phyloP scores from a whole-genome alignment of 1,140 invertebrate genomes.

The Diachasma alloeum region DNA sequence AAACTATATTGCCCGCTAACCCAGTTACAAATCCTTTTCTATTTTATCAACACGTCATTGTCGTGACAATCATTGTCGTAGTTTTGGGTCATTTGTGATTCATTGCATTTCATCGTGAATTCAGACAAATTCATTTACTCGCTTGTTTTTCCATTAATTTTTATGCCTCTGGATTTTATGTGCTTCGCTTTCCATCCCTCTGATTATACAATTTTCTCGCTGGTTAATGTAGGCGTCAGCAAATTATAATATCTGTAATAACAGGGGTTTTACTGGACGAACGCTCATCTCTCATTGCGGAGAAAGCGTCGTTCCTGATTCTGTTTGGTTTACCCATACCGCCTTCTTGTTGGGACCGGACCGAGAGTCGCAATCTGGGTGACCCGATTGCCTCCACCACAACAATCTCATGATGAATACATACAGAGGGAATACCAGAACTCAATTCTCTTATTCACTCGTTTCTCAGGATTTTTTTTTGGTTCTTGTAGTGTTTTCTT shows the following conservation, averaged over 20 bases:
- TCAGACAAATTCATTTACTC: background rate
- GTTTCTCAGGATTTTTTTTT: background rate
- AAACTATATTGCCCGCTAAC: constrained; percentile 39
- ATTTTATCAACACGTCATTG: background rate
- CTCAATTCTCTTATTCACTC: background rate
- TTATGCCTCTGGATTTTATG: background rate
- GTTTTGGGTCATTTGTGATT: no score
- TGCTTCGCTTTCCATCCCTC: background rate
- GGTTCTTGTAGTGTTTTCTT: background rate
- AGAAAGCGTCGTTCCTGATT: constrained; percentile 53
- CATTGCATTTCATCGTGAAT: background rate
- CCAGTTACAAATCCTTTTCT: constrained; percentile 43
- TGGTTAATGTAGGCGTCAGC: background rate
- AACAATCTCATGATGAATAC: background rate
- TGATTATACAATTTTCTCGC: constrained; percentile 3
- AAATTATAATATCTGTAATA: background rate
- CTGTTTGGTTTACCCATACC: constrained; percentile 45
- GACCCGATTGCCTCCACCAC: constrained; percentile 53
- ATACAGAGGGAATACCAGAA: background rate
- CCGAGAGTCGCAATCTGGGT: constrained; percentile 50
- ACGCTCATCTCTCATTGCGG: constrained; percentile 28
- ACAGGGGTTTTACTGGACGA: background rate
- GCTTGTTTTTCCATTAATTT: background rate
- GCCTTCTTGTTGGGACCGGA: constrained; percentile 6
- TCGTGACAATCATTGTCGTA: background rate